Conservation (phyloP, 2,113 vertebrate genomes). For the Dromaius novaehollandiae region DNA sequence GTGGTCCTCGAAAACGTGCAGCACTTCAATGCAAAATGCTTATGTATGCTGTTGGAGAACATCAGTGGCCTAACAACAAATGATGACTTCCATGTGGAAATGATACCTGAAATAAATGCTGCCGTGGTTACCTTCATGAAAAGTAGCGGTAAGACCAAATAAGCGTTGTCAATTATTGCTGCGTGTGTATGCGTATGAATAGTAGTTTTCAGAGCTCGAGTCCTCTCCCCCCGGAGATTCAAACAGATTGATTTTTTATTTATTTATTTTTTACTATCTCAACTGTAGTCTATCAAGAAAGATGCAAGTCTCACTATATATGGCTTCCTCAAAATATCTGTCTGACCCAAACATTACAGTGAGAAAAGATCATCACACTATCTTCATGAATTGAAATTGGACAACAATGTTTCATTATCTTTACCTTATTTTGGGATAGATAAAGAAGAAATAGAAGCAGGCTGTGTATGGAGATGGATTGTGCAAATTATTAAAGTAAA, state of each 20-base stretch:
- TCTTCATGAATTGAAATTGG: background rate
- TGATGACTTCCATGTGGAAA: slow-evolving; percentile 77
- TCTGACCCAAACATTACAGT: background rate
- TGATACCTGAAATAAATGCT: slow-evolving; percentile 73
- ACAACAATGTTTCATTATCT: background rate
- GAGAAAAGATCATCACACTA: background rate
- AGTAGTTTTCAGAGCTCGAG: background rate
- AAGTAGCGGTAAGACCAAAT: slow-evolving; percentile 73
- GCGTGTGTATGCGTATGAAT: background rate
- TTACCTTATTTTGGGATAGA: background rate
- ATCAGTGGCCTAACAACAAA: slow-evolving; percentile 38
- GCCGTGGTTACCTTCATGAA: slow-evolving; percentile 80
- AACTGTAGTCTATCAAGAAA: background rate
- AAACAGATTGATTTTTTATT: background rate
- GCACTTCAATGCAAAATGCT: slow-evolving; percentile 29
- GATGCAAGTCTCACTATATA: background rate
- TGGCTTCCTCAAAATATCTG: background rate
- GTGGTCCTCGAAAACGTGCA: slow-evolving; percentile 82
- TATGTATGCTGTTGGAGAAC: slow-evolving; percentile 80
- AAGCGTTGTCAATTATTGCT: background rate
- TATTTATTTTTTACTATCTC: background rate
- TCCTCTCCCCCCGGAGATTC: background rate
- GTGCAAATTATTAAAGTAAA: background rate
- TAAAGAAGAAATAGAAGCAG: background rate
- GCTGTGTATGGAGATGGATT: background rate